Conservation (phyloP, 2,888 invertebrate species). For the Scaptomyza tumidula region DNA sequence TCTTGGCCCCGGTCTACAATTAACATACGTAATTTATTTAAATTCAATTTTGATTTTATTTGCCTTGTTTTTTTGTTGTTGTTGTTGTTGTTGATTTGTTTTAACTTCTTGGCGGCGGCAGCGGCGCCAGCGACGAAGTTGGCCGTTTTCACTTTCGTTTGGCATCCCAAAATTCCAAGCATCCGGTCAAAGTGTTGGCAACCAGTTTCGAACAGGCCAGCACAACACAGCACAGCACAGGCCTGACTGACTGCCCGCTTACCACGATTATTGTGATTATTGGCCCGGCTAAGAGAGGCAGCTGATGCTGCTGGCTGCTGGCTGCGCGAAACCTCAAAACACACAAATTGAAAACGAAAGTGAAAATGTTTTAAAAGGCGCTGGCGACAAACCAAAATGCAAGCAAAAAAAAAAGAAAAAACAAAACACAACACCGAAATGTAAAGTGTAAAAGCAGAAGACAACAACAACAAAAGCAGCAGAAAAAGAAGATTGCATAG, state of each 20-base stretch:
- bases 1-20: conserved; percentile 55
- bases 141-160: conserved; percentile 75
- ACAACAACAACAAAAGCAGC: conserved; percentile 44
- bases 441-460: conserved; percentile 12
- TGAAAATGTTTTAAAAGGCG: conserved; percentile 61
- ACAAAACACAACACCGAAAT: background rate
- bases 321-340: conserved; percentile 68
- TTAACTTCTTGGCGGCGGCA: conserved; percentile 51
- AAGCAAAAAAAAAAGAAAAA: conserved; percentile 34
- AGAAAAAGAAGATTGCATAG: conserved; percentile 55
- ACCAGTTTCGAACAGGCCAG: conserved; percentile 56
- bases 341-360: conserved; percentile 77
- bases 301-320: conserved; percentile 15
- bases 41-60: conserved; percentile 75
- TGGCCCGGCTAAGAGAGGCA: conserved; percentile 57
- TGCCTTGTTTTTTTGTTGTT: conserved; percentile 15
- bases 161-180: conserved; percentile 74
- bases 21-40: conserved; percentile 81
- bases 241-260: conserved; percentile 78
- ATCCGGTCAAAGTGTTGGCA: conserved; percentile 58
- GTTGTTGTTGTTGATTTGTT: conserved; percentile 61
- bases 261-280: conserved; percentile 79
- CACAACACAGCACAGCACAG: conserved; percentile 3
- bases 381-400: conserved; percentile 33
- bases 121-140: conserved; percentile 32